Base-by-base conservation (phyloP, 2,113 vertebrate genomes). In the Atrichornis clamosus region DNA sequence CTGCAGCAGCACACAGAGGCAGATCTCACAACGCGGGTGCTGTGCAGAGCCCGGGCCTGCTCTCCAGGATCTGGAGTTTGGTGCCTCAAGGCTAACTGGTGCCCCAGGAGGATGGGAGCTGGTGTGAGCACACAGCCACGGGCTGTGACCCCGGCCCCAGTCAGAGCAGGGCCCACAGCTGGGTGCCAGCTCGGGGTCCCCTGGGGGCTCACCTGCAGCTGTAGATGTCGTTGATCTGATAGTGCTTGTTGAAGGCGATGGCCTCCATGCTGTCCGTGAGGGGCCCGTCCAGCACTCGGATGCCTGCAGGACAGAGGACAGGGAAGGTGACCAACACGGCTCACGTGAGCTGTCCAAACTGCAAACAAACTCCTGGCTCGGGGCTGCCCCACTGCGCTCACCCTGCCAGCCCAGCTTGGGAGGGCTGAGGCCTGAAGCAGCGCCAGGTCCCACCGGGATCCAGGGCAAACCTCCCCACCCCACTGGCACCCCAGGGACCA, bases 221-320 rank as follows among this genome's bases (percentile, higher is more conserved):
- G 98, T 99, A 99, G 97, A 99, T 98, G 94, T 99, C 99, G 2
- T 99, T 99, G 97, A 99, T 98, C 98, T 99, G 99, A 93, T 99
- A 99, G 96, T 99, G 99, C 96, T 99, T 99, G 97, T 99, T 99
- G 97, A 99, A 99, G 8, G 99, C 99, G 5, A 99, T 96, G 4
- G 99, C 99, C 97, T 99, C 99, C 98, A 99, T 99, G 97, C 99
- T 99, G 98, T 99, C 99, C 0, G 99, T 99, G 47, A 99, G 98
- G 0, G 99, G 99, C 44, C 99, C 99, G 0, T 99, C 99, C 95
- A 99, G 97, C 27, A 99, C 99, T 24, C 99, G 97, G 97, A 99
- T 99, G 87, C 99, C 99, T 99, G 95, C n/a, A n/a, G 49, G 58
- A 22, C 63, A 74, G 23, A 63, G 78, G 18, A 56, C 30, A 46